A percentile compares a stretch with the other conserved stretches of the same genome.
Conservation (phyloP, 2,113 vertebrate genomes). For the Hippocampus mohnikei region DNA sequence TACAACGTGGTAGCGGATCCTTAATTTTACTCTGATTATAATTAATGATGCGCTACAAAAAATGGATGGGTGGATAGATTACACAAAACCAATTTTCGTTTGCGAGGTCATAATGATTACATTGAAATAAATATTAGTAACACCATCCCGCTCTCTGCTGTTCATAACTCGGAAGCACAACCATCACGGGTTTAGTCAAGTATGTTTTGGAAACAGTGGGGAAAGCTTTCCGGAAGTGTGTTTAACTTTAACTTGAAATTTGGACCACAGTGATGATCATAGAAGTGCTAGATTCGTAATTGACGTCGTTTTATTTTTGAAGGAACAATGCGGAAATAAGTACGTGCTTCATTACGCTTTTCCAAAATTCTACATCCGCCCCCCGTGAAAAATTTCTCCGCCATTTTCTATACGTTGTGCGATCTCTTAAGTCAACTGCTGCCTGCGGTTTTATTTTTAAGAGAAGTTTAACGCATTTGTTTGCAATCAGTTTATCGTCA, state of each 20-base stretch:
- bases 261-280: not conserved
- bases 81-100: not conserved
- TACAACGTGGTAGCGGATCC: not conserved
- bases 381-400: not conserved
- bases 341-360: too few relatives aligned
- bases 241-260: not conserved
- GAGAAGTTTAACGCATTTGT: not conserved
- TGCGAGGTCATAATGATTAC: not conserved
- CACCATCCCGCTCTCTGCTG: not conserved
- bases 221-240: not conserved
- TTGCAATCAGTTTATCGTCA: not conserved
- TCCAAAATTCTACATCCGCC: not conserved
- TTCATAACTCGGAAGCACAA: not conserved
- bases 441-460: not conserved
- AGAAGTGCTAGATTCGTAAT: not conserved
- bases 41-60: not conserved
- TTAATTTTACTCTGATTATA: not conserved
- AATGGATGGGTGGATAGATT: too few relatives aligned
- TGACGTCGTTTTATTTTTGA: not conserved
- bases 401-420: constrained; percentile 1
- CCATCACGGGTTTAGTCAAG: not conserved
- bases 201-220: not conserved
- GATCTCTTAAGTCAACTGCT: not conserved
- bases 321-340: not conserved
- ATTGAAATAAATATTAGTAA: not conserved